Base-by-base conservation (phyloP, 2,888 invertebrate species). In the Aphodius sticticus region DNA sequence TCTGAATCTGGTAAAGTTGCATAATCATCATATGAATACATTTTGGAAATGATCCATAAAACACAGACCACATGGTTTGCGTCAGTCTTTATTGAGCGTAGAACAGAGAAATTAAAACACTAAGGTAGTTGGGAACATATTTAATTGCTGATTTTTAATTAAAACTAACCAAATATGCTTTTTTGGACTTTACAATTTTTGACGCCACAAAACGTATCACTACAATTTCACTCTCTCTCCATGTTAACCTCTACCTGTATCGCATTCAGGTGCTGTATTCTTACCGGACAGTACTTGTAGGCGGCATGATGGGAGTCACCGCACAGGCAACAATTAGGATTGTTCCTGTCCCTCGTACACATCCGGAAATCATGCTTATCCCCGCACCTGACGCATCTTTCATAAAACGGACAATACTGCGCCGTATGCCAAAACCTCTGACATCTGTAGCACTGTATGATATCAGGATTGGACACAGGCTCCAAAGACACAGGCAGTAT, bases 341-440 rank as follows among this genome's bases (percentile, higher is more conserved):
- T 89, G 83, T 89, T 89, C 16, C 91, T 87, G 0, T 91, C 90
- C 76, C 90, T 85, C 0, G 90, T 88, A 79, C 91, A 91, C 78
- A 89, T 88, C 79, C 90, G 90, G 6, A 91, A 90, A 80, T 89
- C 90, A 82, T 91, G 91, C 14, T 89, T 88, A 75, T 90, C 91
- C 0, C 91, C 91, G 82, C 91, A 91, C 5, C 91, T 87, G 0
- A 91, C 91, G 84, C 91, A 91, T 14, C 91, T 87, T 0, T 89
- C 88, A n/a, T 70, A 76, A 75, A 78, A 81, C 6, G 81, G 82
- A 75, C 87, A 87, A 81, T 91, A 90, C 12, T 90, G 90, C 0
- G 91, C 91, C 6, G 91, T 89, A 84, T 91, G 91, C 91, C 91
- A 91, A 84, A 91, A 91, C 3, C 91, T 91, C 86, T 91, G 91